Conservation (phyloP, 2,113 vertebrate genomes). For the Callipepla squamata region DNA sequence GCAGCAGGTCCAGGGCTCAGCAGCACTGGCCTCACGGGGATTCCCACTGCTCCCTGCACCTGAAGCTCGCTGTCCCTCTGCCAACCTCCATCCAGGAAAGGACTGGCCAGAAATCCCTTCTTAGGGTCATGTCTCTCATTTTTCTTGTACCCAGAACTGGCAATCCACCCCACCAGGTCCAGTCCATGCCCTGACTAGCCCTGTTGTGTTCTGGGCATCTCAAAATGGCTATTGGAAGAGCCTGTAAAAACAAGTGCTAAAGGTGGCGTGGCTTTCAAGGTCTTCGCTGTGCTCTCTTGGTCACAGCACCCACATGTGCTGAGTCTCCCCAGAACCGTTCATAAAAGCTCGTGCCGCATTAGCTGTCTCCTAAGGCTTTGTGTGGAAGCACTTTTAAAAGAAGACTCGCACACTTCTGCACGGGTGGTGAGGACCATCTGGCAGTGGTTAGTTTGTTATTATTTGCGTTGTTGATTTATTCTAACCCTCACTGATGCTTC, state of each 20-base stretch:
- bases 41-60: not conserved
- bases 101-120: not conserved
- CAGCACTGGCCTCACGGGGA: not conserved
- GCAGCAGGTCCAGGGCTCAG: not conserved
- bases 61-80: not conserved
- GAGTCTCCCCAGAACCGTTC: not conserved
- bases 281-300: not conserved
- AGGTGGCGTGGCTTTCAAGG: not conserved
- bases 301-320: not conserved
- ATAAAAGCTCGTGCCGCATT: not conserved
- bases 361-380: not conserved
- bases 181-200: not conserved
- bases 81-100: not conserved
- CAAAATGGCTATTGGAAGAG: not conserved
- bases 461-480: not conserved
- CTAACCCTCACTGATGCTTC: not conserved
- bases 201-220: not conserved
- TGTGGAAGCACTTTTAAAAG: not conserved
- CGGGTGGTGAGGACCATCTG: not conserved
- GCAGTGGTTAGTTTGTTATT: not conserved
- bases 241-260: not conserved
- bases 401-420: not conserved
- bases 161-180: rapidly evolving
- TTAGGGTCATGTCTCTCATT: rapidly evolving
- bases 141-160: not conserved